Conservation (phyloP, 2,888 invertebrate genomes). For the Metellina segmentata region DNA sequence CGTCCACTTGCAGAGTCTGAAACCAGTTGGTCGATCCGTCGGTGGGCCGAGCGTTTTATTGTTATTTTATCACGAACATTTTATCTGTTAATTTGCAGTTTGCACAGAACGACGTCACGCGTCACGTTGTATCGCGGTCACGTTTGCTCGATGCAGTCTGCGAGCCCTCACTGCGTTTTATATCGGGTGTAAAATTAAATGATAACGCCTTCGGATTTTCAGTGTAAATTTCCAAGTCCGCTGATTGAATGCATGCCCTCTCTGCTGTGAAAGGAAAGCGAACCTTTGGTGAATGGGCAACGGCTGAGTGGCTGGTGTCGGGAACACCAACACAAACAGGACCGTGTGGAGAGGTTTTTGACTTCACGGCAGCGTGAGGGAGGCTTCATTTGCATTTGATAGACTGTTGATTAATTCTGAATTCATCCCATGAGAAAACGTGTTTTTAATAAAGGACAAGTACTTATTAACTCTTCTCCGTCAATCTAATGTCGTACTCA, state of each 20-base stretch:
- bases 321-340: not conserved
- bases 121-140: slow-evolving; percentile 45
- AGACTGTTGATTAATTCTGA: not conserved
- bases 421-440: not conserved
- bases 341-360: not conserved
- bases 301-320: not conserved
- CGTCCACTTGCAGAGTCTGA: not conserved
- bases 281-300: not conserved
- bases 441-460: too few species aligned
- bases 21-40: not conserved
- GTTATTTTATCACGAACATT: slow-evolving; percentile 31
- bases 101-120: slow-evolving; percentile 53
- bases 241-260: slow-evolving; percentile 17
- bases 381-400: not conserved
- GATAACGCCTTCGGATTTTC: slow-evolving; percentile 48
- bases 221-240: slow-evolving; percentile 44
- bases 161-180: slow-evolving; percentile 23
- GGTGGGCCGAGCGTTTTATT: not conserved
- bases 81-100: slow-evolving; percentile 63
- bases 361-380: not conserved
- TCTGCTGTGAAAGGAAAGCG: not conserved
- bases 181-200: slow-evolving; percentile 65
- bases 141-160: not conserved
- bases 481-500: too few species aligned
- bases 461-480: too few species aligned